phyloP scores from a whole-genome alignment of 2,888 invertebrate genomes.

The Falcaria lacertinaria region DNA sequence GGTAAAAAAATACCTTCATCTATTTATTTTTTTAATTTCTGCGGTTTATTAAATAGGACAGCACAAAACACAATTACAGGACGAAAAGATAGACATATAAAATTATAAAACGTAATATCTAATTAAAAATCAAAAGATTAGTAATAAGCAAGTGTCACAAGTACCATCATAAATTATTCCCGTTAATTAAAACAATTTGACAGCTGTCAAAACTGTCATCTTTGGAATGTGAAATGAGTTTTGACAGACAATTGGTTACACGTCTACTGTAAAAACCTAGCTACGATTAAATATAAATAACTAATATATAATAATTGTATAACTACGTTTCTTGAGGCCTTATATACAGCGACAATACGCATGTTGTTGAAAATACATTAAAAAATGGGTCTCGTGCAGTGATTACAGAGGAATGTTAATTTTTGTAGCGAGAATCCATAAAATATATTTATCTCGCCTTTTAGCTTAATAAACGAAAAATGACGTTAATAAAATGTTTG shows the following conservation, averaged over 20 bases:
- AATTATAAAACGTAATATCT: too few relatives aligned
- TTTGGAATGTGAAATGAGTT: conserved; percentile 26
- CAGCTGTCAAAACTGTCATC: conserved; percentile 4
- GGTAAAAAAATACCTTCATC: too few relatives aligned
- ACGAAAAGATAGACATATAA: too few relatives aligned
- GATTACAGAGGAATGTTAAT: not conserved
- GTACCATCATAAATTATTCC: conserved; percentile 13
- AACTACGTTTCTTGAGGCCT: conserved; percentile 34
- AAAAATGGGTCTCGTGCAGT: not conserved
- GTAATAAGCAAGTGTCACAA: too few relatives aligned
- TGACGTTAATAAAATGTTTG: too few relatives aligned
- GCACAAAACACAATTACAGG: too few relatives aligned
- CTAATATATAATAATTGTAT: conserved; percentile 20
- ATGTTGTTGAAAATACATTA: conserved; percentile 2
- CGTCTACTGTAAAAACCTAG: conserved; percentile 31
- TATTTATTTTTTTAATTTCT: too few relatives aligned
- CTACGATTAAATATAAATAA: conserved; percentile 28
- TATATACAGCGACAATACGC: conserved; percentile 26
- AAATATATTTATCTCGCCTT: too few relatives aligned
- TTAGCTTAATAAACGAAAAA: too few relatives aligned
- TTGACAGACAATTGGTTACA: conserved; percentile 20
- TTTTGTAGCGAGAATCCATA: not conserved
- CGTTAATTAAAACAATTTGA: conserved; percentile 5
- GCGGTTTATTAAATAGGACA: too few relatives aligned
- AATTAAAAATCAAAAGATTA: too few relatives aligned